A percentile compares a stretch with the other conserved stretches of the same genome.
These are phyloP conservation scores for Lasioglossum morio DNA, from an alignment of 2,888 invertebrate genomes.

Conservation along the genomic window DNA sequence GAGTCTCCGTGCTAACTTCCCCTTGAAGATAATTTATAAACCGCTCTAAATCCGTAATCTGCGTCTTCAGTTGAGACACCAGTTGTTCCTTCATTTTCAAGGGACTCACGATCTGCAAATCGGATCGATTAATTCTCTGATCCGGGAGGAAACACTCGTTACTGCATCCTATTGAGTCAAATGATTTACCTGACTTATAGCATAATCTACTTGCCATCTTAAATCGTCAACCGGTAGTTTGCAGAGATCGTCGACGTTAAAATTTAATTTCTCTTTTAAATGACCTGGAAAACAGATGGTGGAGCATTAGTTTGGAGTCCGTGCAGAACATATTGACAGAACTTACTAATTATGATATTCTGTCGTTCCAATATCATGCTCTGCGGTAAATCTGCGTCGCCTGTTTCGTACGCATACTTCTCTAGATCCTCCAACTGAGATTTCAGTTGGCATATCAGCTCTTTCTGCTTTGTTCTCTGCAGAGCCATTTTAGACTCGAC, in stretches of 20 bases:
- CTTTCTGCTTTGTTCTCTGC: conserved; percentile 90
- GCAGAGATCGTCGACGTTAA: conserved; percentile 93
- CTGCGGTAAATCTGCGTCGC: conserved; percentile 91
- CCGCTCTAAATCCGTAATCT: conserved; percentile 98
- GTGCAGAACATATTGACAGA: not conserved
- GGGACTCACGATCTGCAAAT: conserved; percentile 92
- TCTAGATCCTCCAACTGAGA: conserved; percentile 96
- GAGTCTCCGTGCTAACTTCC: conserved; percentile 86
- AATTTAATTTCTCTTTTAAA: conserved; percentile 92
- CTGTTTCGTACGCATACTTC: conserved; percentile 95
- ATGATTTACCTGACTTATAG: conserved; percentile 90
- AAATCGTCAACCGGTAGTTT: conserved; percentile 92
- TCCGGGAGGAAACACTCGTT: not conserved
- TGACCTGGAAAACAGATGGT: conserved; percentile 87
- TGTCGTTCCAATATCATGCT: conserved; percentile 94
- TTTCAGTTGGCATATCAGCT: conserved; percentile 95
- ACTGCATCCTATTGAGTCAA: not conserved
- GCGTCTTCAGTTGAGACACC: conserved; percentile 97
- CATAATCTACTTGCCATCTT: conserved; percentile 94
- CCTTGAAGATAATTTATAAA: conserved; percentile 98
- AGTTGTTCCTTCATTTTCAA: conserved; percentile 98
- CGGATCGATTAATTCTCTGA: conserved; percentile 9
- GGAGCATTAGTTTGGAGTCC: not conserved
- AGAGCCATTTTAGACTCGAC: conserved; percentile 86
- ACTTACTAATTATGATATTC: conserved; percentile 91